These are phyloP conservation scores for Notolabrus celidotus DNA, from an alignment of 2,797 vertebrate species.

Conservation along the genomic window DNA sequence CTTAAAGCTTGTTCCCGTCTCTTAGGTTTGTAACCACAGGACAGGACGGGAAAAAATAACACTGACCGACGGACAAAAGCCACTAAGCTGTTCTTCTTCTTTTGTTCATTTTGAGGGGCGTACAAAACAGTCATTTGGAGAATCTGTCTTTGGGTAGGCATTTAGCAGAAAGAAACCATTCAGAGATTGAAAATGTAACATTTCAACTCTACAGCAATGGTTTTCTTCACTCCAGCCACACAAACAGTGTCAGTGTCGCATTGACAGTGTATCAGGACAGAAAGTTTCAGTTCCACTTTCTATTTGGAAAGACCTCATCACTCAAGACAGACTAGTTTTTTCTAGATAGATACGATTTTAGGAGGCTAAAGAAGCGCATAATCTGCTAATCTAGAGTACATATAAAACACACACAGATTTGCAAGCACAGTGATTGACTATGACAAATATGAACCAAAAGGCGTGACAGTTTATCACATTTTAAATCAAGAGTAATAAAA, in stretches of 20 bases:
- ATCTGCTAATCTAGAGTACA: not conserved
- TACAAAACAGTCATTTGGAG: not conserved
- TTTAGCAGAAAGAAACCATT: constrained; percentile 2
- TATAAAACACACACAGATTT: not conserved
- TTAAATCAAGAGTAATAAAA: not conserved
- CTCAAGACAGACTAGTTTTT: not conserved
- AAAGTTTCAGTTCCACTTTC: constrained; percentile 48
- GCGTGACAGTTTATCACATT: not conserved
- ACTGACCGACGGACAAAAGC: constrained; percentile 17
- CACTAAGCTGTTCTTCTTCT: not conserved
- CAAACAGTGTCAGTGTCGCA: not conserved
- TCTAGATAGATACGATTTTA: not conserved
- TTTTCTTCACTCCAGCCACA: not conserved
- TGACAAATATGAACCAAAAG: not conserved
- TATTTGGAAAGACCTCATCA: not conserved
- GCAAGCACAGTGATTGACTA: not conserved
- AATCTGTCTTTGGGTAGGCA: constrained; percentile 12
- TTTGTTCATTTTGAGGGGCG: constrained; percentile 1
- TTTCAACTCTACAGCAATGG: no score
- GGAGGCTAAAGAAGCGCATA: not conserved
- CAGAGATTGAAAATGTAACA: not conserved
- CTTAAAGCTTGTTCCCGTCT: constrained; percentile 17
- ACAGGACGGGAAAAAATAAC: not conserved
- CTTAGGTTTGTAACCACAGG: constrained; percentile 22
- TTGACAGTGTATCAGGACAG: constrained; percentile 1